A percentile compares a stretch with the other conserved stretches of the same genome.
These are phyloP conservation scores for Tenthredo mesomela DNA, from an alignment of 2,888 invertebrate genomes.

Conservation along the genomic window DNA sequence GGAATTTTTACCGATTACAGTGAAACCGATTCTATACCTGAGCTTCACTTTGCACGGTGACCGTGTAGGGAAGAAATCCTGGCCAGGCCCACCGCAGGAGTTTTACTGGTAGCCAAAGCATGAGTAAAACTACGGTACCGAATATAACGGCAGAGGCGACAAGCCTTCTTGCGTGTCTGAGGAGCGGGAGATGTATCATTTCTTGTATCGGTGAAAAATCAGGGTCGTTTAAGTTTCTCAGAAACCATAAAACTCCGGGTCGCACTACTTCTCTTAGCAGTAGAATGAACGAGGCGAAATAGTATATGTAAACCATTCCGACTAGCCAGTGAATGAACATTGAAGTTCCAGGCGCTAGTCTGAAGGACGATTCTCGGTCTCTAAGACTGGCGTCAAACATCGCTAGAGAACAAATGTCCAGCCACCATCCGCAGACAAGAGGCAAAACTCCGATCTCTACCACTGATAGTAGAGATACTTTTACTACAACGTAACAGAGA, in stretches of 20 bases:
- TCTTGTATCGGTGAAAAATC: constrained; percentile 99
- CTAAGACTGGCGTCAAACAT: constrained; percentile 94
- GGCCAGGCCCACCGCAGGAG: constrained; percentile 90
- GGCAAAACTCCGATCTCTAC: constrained; percentile 99
- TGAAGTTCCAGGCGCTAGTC: constrained; percentile 95
- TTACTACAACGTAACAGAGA: constrained; percentile 93
- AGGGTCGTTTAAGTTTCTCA: constrained; percentile 98
- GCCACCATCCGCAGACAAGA: constrained; percentile 99
- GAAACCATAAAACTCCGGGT: constrained; percentile 98
- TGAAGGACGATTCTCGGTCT: constrained; percentile 93
- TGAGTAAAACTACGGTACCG: constrained; percentile 96
- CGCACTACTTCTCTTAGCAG: constrained; percentile 95
- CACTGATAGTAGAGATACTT: constrained; percentile 96
- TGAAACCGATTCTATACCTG: constrained; percentile 78
- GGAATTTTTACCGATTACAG: not conserved
- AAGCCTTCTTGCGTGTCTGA: constrained; percentile 93
- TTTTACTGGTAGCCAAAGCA: constrained; percentile 97
- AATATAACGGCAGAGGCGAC: constrained; percentile 97
- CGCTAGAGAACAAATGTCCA: constrained; percentile 97
- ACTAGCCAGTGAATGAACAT: constrained; percentile 99
- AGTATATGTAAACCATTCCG: constrained; percentile 99
- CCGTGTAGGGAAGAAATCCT: constrained; percentile 96
- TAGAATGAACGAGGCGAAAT: constrained; percentile 98
- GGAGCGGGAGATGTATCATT: constrained; percentile 98
- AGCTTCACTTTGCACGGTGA: constrained; percentile 89